Evolutionary conservation across 2,888 invertebrate species (phyloP).

Genomic region (Nymphalis urticae): DNA sequence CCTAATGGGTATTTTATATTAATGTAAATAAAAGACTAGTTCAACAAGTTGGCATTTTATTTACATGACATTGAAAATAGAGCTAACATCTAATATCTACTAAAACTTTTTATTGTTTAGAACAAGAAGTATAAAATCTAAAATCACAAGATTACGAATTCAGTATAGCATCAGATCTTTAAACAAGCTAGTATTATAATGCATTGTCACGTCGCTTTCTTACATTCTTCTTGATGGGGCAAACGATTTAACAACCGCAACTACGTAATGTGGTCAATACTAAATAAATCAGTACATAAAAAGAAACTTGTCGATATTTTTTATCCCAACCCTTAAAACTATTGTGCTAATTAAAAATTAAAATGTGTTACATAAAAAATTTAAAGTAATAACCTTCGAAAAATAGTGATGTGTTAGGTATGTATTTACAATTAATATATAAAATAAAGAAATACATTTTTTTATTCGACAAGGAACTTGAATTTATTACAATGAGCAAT

Average conservation of each 20-base stretch:
- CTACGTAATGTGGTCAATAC: constrained; percentile 19
- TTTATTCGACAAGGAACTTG: constrained; percentile 70
- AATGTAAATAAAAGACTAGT: constrained; percentile 59
- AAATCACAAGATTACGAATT: constrained; percentile 77
- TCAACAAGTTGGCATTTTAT: constrained; percentile 83
- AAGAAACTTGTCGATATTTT: constrained; percentile 44
- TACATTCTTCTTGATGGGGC: constrained; percentile 34
- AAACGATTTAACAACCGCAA: constrained; percentile 29
- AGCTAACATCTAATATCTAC: constrained; percentile 81
- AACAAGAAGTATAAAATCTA: constrained; percentile 82
- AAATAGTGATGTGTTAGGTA: constrained; percentile 74
- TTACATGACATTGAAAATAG: constrained; percentile 82
- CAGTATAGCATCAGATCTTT: constrained; percentile 71
- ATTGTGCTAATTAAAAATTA: constrained; percentile 76
- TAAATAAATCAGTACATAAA: constrained; percentile 17
- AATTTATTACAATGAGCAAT: constrained; percentile 56
- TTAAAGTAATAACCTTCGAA: constrained; percentile 72
- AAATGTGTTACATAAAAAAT: constrained; percentile 61
- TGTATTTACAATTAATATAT: constrained; percentile 64
- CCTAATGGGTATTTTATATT: not conserved
- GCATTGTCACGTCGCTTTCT: constrained; percentile 44
- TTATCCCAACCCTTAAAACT: constrained; percentile 69
- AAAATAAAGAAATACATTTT: constrained; percentile 50
- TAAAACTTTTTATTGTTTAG: constrained; percentile 80
- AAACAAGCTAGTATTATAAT: constrained; percentile 45